Base-by-base conservation (phyloP, 1,140 invertebrate genomes). In the Acromyrmex echinatior region DNA sequence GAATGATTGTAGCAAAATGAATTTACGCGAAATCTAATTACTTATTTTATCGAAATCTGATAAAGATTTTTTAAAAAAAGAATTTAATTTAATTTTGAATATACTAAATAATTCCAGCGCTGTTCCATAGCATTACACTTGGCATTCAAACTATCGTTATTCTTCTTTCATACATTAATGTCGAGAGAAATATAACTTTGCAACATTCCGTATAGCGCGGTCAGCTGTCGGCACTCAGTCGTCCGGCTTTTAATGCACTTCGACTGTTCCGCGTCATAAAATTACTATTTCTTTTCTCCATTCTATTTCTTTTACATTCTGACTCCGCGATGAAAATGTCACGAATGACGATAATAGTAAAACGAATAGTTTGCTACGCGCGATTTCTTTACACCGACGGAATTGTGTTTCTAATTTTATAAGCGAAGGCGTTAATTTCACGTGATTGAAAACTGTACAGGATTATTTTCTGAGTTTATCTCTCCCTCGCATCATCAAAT, bases 151-250 rank as follows among this genome's bases (percentile, higher is more conserved):
- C n/a, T n/a, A 31, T 58, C 12, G 35, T 62, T 10, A 60, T 60
- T 78, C 12, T 65, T 66, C 16, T 16, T 79, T 66, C 45, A 18
- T 51, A 18, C 45, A 66, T 79, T 79, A 79, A 79, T 3, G 78
- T 58, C 31, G 31, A 71, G 45, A 39, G 5, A 31, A 56, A 70
- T 35, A 18, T 68, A 68, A 81, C 51, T 74, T 79, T 56, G 87
- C 73, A 21, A 73, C 45, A 31, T 66, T 53, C 62, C 70, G 10
- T 84, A 63, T 60, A 82, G 49, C 62, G 74, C 81, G 91, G 88
- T 93, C 92, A 92, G 92, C 92, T 92, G 91, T 93, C 88, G 89
- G 39, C 91, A 89, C 86, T 90, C 62, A 80, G 87, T 88, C 77
- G 65, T 74, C 73, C 65, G 71, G 80, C 89, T 92, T 90, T 93